phyloP scores from a whole-genome alignment of 2,113 vertebrate genomes.

The Ranitomeya imitator region DNA sequence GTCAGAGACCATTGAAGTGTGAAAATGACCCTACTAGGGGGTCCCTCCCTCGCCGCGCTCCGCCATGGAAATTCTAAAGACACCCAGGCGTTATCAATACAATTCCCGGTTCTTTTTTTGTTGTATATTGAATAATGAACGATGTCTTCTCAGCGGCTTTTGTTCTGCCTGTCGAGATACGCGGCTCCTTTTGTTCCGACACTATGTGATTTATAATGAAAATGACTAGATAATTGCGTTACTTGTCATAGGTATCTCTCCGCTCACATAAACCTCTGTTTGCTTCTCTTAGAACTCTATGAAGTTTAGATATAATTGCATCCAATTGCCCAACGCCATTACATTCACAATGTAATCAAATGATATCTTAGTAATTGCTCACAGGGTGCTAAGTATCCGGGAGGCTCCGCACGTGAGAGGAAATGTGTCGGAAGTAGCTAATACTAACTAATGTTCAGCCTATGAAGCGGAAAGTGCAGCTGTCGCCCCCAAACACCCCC shows the following conservation, averaged over 20 bases:
- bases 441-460: background rate
- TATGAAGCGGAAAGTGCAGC: background rate
- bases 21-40: conserved; percentile 36
- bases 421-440: background rate
- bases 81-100: conserved; percentile 42
- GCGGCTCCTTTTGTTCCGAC: conserved; percentile 30
- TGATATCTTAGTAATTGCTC: conserved; percentile 45
- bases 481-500: background rate
- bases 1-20: conserved; percentile 22
- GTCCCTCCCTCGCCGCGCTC: conserved; percentile 1
- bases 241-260: conserved; percentile 54
- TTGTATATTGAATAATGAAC: conserved; percentile 47
- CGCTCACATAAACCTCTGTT: conserved; percentile 2
- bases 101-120: conserved; percentile 17
- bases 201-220: conserved; percentile 55
- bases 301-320: conserved; percentile 51
- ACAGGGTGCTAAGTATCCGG: background rate
- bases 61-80: conserved; percentile 33
- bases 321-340: conserved; percentile 39
- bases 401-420: background rate
- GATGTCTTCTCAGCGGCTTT: conserved; percentile 23
- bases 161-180: conserved; percentile 50
- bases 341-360: conserved; percentile 55
- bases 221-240: conserved; percentile 55
- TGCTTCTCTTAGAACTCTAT: background rate